Base-by-base conservation (phyloP, 1,140 invertebrate genomes). In the Calosoma granatense region DNA sequence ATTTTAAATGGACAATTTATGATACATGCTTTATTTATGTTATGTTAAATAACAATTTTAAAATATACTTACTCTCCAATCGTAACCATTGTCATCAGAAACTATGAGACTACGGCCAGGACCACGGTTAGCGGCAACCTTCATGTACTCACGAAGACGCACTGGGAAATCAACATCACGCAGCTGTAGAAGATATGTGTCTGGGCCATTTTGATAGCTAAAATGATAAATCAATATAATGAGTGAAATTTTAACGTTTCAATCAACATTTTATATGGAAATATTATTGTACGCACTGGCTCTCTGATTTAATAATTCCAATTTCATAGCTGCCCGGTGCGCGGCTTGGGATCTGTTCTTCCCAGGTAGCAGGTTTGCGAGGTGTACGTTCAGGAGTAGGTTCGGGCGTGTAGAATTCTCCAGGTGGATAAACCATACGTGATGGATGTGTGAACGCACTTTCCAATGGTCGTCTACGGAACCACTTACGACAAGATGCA, bases 121-220 rank as follows among this genome's bases (percentile, higher is more conserved):
- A 14, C 84, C 85, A 58, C 87, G 77, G 58, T 80, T 79, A 47
- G 83, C 82, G 0, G 90, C 91, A 1, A 92, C 88, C 77, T 94
- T 92, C 88, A 94, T 91, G 69, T 96, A 96, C 71, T 94, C 87
- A 51, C 92, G 80, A 26, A 96, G 76, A 53, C 93, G 78, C 14
- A 92, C 86, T 1, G 93, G 94, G 76, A 97, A 97, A 70, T 89
- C 87, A 0, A 91, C 86, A 72, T 97, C 94, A 26, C 93, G 80
- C 14, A 96, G 74, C 72, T 97, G 94, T 3, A 98, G 76, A 1
- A 98, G 76, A 72, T 97, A 95, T 0, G 94, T 97, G 68, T 98
- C 94, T 0, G 94, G 94, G 0, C 94, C 94, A 74, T 92, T 87
- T 75, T 96, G 92, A 72, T 95, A 95, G 66, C 90, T 93, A 66